Base-by-base conservation (phyloP, 2,797 vertebrate species). In the Sebastes minor region DNA sequence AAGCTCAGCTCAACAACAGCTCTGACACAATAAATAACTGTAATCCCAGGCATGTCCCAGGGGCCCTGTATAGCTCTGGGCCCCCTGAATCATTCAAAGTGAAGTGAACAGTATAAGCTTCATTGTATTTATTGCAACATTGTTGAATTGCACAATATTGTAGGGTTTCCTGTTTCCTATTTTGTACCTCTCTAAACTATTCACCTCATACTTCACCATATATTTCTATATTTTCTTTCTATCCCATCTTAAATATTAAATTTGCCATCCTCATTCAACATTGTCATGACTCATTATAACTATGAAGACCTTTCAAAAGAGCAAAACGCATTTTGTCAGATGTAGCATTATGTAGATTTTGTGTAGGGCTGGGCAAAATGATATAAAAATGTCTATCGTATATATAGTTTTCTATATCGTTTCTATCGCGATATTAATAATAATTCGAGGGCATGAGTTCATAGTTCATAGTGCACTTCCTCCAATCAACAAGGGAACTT, bases 21-120 rank as follows among this genome's bases (percentile, higher is more conserved):
- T 82, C 53, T 69, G 30, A 70, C 61, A 74, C 16, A 64, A 76
- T 27, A 60, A 53, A 82, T 25, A 52, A 13, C 18, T n/a, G 12
- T 61, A 70, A 64, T 61, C 73, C 80, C 10, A 1, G 2, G 23
- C 33, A 59, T 62, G 27, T 70, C 38, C 20, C n/a, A 33, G 46
- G 46, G 69, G 38, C 16, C n/a, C 18, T 22, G n/a, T 55, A 46
- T 22, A 22, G 62, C 53, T 32, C 11, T 69, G 22, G 28, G 13
- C 23, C 32, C 38, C 30, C 25, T 74, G 27, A 63, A 30, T 52
- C 27, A 42, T 52, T 52, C 30, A 68, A 68, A 23, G 3, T 23
- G 1, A 66, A 32, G 10, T 25, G 42, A 70, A 60, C 16, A 42
- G 8, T 22, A 22, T 27, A n/a, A 16, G 6, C 23, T 12, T 28